These are phyloP conservation scores for Morinoia aosen DNA, from an alignment of 2,888 invertebrate genomes.

Conservation along the genomic window DNA sequence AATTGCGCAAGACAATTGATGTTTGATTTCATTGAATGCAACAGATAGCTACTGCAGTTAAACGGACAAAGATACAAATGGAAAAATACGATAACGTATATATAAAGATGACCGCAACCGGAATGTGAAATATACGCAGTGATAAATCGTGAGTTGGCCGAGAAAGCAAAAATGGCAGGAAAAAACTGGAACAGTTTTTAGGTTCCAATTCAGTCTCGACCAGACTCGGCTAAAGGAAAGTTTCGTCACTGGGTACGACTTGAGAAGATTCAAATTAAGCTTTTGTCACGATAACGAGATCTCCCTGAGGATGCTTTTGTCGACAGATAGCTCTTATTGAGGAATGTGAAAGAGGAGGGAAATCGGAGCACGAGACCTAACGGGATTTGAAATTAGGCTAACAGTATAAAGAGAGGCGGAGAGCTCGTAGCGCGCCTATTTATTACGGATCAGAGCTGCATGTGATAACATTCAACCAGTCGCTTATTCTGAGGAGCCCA, in stretches of 20 bases:
- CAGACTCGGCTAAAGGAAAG: not conserved
- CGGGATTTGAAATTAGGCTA: not conserved
- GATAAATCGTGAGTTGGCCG: not conserved
- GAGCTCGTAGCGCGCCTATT: not conserved
- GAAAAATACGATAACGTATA: not conserved
- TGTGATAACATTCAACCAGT: not conserved
- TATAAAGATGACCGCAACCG: not conserved
- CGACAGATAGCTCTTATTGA: not conserved
- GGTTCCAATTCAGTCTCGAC: not conserved
- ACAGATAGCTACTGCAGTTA: not conserved
- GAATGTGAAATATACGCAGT: not conserved
- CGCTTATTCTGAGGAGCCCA: not conserved
- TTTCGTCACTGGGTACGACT: constrained; percentile 2
- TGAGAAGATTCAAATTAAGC: constrained; percentile 1
- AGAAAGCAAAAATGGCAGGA: not conserved
- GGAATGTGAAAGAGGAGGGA: not conserved
- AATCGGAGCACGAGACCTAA: not conserved
- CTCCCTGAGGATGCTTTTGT: not conserved
- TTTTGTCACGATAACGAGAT: constrained; percentile 4
- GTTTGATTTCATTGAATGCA: not conserved
- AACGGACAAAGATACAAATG: not conserved
- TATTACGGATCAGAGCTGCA: not conserved
- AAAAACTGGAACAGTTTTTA: not conserved
- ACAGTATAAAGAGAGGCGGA: not conserved
- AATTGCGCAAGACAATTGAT: not conserved